Evolutionary conservation across 2,113 vertebrate genomes (phyloP).

Genomic region (Oryzias curvinotus): DNA sequence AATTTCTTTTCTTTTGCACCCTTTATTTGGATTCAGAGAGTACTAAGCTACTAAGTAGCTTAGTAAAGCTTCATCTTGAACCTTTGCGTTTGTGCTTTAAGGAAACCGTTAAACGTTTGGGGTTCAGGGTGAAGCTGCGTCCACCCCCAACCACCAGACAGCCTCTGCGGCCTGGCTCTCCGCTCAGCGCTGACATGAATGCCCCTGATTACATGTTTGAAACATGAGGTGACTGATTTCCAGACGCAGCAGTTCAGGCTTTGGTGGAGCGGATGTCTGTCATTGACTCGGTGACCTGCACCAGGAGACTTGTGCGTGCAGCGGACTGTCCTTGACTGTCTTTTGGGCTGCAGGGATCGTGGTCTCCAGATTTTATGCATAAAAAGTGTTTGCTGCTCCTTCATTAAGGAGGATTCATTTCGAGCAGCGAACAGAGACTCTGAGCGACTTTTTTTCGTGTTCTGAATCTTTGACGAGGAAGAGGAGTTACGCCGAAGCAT

Average conservation of each 20-base stretch:
- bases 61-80: slow-evolving; percentile 9
- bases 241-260: slow-evolving; percentile 2
- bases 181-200: slow-evolving; percentile 39
- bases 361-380: no score
- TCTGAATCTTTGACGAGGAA: background rate
- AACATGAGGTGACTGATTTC: slow-evolving; percentile 52
- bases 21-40: no score
- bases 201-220: slow-evolving; percentile 60
- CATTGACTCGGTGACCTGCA: background rate
- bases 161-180: background rate
- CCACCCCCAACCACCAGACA: background rate
- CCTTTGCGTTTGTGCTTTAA: background rate
- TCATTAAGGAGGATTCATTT: no score
- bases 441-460: slow-evolving; percentile 1
- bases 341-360: background rate
- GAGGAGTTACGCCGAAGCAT: background rate
- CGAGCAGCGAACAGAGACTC: slow-evolving; percentile 12
- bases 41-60: background rate
- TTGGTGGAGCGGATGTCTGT: background rate
- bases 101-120: slow-evolving; percentile 22
- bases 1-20: no score
- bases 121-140: slow-evolving; percentile 14
- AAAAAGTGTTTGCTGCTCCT: no score
- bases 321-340: background rate
- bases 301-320: background rate